These are phyloP conservation scores for Chaetops frenatus DNA, from an alignment of 2,113 vertebrate species.

Conservation along the genomic window DNA sequence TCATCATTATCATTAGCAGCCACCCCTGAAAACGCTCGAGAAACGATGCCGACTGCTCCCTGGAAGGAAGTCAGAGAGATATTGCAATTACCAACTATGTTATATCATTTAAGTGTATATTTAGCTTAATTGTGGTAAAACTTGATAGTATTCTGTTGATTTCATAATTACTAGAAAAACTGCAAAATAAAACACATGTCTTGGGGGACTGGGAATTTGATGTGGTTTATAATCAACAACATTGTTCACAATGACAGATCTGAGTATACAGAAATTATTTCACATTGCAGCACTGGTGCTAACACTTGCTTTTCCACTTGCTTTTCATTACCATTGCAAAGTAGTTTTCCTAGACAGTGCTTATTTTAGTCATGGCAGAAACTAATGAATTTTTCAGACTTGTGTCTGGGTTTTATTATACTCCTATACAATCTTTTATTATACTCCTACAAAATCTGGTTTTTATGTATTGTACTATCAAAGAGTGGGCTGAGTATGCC, in stretches of 20 bases:
- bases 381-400: conserved; percentile 60
- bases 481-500: not conserved
- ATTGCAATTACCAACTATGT: not conserved
- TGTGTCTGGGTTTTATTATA: conserved; percentile 52
- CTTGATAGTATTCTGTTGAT: conserved; percentile 43
- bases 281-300: conserved; percentile 28
- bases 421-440: conserved; percentile 61
- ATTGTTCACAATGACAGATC: conserved; percentile 40
- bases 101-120: conserved; percentile 45
- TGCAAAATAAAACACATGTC: conserved; percentile 42
- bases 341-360: conserved; percentile 44
- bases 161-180: conserved; percentile 53
- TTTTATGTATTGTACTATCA: conserved; percentile 38
- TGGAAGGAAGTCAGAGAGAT: conserved; percentile 4
- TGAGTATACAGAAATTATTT: conserved; percentile 40
- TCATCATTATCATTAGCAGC: not conserved
- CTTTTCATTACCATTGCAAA: conserved; percentile 56
- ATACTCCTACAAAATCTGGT: conserved; percentile 28
- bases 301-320: conserved; percentile 40
- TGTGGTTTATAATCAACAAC: conserved; percentile 62
- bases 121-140: conserved; percentile 48
- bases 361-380: conserved; percentile 51
- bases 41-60: not conserved
- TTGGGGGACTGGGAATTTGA: conserved; percentile 40
- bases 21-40: not conserved